Conservation (phyloP, 2,113 vertebrate species). For the Chrysemys picta region DNA sequence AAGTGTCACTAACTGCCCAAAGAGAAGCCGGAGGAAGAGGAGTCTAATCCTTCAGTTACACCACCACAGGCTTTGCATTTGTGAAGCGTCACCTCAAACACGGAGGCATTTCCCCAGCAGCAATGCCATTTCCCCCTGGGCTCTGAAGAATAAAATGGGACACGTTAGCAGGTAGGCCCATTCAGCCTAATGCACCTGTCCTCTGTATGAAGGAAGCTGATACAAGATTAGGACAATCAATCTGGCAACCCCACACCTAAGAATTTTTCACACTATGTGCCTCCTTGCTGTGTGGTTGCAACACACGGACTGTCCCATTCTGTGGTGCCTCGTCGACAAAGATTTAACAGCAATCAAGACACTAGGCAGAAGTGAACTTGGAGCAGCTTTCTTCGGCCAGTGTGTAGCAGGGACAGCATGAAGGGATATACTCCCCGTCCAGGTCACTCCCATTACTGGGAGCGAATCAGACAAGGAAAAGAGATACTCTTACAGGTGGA, state of each 20-base stretch:
- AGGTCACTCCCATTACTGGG: fast-evolving
- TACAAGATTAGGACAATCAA: fast-evolving
- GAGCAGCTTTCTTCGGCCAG: background rate
- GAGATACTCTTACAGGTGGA: fast-evolving
- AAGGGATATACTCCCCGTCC: fast-evolving
- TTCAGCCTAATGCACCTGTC: background rate
- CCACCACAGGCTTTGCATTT: background rate
- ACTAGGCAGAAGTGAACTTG: fast-evolving
- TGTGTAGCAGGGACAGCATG: background rate
- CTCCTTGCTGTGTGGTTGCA: background rate
- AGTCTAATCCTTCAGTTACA: background rate
- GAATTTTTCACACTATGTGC: fast-evolving
- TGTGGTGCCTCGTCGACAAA: background rate
- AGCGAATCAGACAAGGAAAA: background rate
- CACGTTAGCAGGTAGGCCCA: background rate
- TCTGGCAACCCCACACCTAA: fast-evolving
- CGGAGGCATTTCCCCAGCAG: background rate
- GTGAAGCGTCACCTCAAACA: fast-evolving
- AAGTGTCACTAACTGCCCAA: background rate
- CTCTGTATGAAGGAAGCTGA: background rate
- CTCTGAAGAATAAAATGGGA: background rate
- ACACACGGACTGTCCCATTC: too few relatives aligned
- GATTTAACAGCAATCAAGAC: fast-evolving
- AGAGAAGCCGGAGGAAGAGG: fast-evolving
- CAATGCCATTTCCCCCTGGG: background rate